Base-by-base conservation (phyloP, 2,113 vertebrate species). In the Steatornis caripensis region DNA sequence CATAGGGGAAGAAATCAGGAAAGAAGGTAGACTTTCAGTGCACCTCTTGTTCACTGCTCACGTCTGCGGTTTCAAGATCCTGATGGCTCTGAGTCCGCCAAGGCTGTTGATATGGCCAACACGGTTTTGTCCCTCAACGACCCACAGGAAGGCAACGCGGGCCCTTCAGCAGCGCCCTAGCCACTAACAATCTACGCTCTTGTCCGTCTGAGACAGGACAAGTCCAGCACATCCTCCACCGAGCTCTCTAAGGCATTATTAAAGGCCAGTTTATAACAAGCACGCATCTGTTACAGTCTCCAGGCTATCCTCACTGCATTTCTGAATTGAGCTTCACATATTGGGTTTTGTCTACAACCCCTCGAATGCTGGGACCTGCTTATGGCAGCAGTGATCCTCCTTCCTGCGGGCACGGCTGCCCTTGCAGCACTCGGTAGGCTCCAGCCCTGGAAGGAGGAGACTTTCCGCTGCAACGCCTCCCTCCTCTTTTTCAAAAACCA, bases 181-280 rank as follows among this genome's bases (percentile, higher is more conserved):
- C 74, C 66, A 78, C 65, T 57, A 86, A 74, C 72, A 77, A 89
- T 54, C 81, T 37, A 10, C 2, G 7, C 32, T 91, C 34, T 66
- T 58, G 72, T 84, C 55, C 5, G 2, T 45, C 48, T 66, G 69
- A 78, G 69, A 81, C 65, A 85, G 87, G 90, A 85, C 78, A 90
- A 82, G 39, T 37, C 54, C 87, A 87, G n/a, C 27, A 84, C 37
- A 81, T 57, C 49, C 55, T 82, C 74, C 84, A 39, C 36, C 1
- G 2, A 37, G 36, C 66, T 95, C 89, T 92, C 84, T 24, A 66
- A 79, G 78, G 74, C 69, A 85, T 94, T 95, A 89, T 93, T 93
- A 97, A 95, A 93, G 87, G 74, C 55, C 55, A 46, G 39, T 58
- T 84, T 71, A 55, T 91, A 89, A 90, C 51, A 68, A 87, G 70